Conservation (phyloP, 2,888 invertebrate genomes). For the Dicycla oo region DNA sequence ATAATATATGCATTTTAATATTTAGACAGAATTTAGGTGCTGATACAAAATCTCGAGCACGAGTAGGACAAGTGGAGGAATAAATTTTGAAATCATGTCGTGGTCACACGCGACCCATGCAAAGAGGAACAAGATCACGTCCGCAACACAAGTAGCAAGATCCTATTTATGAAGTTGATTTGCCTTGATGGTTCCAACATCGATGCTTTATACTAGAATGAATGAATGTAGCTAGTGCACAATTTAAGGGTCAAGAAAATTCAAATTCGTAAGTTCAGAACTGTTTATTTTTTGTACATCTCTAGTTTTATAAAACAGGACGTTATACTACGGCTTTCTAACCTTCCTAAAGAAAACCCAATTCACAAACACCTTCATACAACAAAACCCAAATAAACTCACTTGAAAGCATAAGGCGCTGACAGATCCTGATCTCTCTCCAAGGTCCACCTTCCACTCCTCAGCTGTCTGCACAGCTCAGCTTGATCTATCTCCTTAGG, state of each 20-base stretch:
- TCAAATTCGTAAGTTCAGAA: neutral
- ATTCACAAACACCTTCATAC: neutral
- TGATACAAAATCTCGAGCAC: neutral
- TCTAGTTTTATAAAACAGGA: neutral
- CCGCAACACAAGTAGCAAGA: neutral
- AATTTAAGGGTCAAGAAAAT: neutral
- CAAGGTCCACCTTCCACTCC: slow-evolving; percentile 92
- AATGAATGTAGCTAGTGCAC: neutral
- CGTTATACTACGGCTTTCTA: neutral
- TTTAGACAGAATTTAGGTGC: neutral
- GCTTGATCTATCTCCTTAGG: slow-evolving; percentile 90
- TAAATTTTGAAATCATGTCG: neutral
- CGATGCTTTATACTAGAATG: neutral
- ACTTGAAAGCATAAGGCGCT: slow-evolving; percentile 94
- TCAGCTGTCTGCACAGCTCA: slow-evolving; percentile 91
- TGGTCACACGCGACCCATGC: neutral
- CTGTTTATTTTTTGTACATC: neutral
- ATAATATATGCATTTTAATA: neutral
- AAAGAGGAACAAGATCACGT: neutral
- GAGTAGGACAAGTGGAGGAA: neutral
- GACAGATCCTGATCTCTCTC: slow-evolving; percentile 95
- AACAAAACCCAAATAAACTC: slow-evolving; percentile 60
- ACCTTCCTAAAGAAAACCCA: slow-evolving; percentile 23
- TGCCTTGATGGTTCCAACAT: neutral
- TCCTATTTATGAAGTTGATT: too few species aligned